Base-by-base conservation (phyloP, 2,888 invertebrate species). In the Yponomeuta evonymella region DNA sequence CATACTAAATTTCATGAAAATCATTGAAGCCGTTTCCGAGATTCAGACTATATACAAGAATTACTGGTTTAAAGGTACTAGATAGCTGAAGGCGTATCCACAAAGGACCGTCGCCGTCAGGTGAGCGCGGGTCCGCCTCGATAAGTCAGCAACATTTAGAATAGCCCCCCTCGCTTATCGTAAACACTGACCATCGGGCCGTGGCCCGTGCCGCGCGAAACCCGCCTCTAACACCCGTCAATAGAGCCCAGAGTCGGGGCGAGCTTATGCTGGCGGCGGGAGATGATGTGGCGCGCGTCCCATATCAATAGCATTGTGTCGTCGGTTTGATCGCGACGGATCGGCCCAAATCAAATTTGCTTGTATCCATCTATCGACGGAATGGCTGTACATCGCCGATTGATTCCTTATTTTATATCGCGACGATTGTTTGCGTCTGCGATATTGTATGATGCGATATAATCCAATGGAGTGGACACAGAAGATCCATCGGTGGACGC, bases 71-170 rank as follows among this genome's bases (percentile, higher is more conserved):
- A 23, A 23, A 23, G 23, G 23, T 23, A 23, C 23, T 23, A 23
- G 23, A 1, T 23, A 0, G 5, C 2, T 36, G 71, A 67, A 70
- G 76, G 74, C 81, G 73, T 80, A 79, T 88, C 89, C 87, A 73
- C 77, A 75, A 78, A 79, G 75, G 75, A 78, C 75, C 79, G 81
- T 83, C 36, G 76, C 78, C 80, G 82, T 88, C 90, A 90, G 90
- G 90, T 90, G 86, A 89, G 76, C 83, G 76, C 83, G 84, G 85
- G 85, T 87, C 84, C 84, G 76, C 82, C 83, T 85, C 87, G 86
- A 87, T 86, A 86, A 87, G 90, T 90, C 90, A 90, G 90, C 89
- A 81, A 84, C 85, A 89, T 89, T 89, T 82, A 80, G 83, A 88
- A 89, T 86, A 84, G 84, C 88, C 86, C 51, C 51, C 51, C 84